phyloP scores from a whole-genome alignment of 2,888 invertebrate genomes.

The Blastobasis lacticolella region DNA sequence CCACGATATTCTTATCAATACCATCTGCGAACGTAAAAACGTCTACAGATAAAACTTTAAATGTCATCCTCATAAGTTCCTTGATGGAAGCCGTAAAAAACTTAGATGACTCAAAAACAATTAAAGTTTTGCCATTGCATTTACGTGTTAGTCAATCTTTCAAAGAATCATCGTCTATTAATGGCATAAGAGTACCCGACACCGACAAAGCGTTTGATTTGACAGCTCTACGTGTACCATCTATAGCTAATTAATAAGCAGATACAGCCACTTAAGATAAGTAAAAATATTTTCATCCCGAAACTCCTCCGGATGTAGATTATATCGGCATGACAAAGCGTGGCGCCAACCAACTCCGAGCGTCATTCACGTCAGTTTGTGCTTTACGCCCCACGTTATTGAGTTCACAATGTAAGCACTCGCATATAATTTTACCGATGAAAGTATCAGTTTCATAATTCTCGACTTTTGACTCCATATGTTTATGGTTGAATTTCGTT shows the following conservation, averaged over 20 bases:
- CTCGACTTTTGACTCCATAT: conserved; percentile 11
- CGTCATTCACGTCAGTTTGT: conserved; percentile 12
- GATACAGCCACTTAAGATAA: conserved; percentile 75
- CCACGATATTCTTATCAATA: conserved; percentile 4
- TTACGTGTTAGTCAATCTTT: conserved; percentile 28
- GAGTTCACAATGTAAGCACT: conserved; percentile 17
- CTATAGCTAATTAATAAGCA: conserved; percentile 71
- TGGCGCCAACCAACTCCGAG: conserved; percentile 56
- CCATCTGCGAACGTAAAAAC: not conserved
- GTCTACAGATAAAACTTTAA: conserved; percentile 6
- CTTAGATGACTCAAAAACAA: conserved; percentile 22
- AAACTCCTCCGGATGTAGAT: conserved; percentile 73
- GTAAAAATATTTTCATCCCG: conserved; percentile 73
- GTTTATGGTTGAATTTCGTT: conserved; percentile 14
- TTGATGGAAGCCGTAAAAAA: conserved; percentile 13
- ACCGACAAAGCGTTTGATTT: conserved; percentile 69
- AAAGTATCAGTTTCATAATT: conserved; percentile 15
- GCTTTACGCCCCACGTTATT: conserved; percentile 12
- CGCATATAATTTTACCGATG: conserved; percentile 19
- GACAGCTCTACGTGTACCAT: conserved; percentile 65
- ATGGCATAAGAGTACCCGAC: conserved; percentile 29
- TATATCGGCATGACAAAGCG: conserved; percentile 70
- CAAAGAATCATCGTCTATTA: conserved; percentile 63
- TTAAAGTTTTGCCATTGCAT: conserved; percentile 14
- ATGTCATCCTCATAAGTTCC: conserved; percentile 17